These are phyloP conservation scores for Penaeus indicus DNA, from an alignment of 1,140 invertebrate genomes.

Conservation along the genomic window DNA sequence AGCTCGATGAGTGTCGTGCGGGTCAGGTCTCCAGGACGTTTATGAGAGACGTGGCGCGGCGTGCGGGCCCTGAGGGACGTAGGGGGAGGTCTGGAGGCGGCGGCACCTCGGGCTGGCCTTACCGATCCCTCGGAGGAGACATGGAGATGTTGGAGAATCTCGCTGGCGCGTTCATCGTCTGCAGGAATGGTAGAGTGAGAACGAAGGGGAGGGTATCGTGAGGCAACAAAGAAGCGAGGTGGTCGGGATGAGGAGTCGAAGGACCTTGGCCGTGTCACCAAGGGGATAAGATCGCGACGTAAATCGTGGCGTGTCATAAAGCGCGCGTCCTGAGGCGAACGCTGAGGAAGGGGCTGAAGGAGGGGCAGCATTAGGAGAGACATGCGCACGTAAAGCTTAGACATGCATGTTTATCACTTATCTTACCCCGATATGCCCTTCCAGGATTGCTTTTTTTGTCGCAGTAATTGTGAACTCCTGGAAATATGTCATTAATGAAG, in stretches of 20 bases:
- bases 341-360: neutral
- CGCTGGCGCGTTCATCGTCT: no score
- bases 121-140: no score
- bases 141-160: no score
- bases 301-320: conserved; percentile 15
- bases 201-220: neutral
- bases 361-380: neutral
- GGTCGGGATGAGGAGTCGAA: neutral
- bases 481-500: no score
- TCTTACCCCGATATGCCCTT: no score
- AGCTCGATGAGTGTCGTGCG: conserved; percentile 37
- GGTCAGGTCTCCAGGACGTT: conserved; percentile 42
- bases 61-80: conserved; percentile 13
- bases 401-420: neutral
- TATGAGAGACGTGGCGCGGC: conserved; percentile 34
- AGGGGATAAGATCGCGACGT: conserved; percentile 29
- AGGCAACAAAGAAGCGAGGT: no score
- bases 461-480: no score
- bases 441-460: no score
- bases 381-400: neutral
- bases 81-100: neutral
- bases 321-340: neutral
- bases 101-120: no score
- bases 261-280: conserved; percentile 2
- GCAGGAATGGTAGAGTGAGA: no score